Percentiles rank a stretch among this genome's conserved stretches.
Evolutionary conservation across 2,888 invertebrate genomes (phyloP).

Genomic region (Caenorhabditis sp.): DNA sequence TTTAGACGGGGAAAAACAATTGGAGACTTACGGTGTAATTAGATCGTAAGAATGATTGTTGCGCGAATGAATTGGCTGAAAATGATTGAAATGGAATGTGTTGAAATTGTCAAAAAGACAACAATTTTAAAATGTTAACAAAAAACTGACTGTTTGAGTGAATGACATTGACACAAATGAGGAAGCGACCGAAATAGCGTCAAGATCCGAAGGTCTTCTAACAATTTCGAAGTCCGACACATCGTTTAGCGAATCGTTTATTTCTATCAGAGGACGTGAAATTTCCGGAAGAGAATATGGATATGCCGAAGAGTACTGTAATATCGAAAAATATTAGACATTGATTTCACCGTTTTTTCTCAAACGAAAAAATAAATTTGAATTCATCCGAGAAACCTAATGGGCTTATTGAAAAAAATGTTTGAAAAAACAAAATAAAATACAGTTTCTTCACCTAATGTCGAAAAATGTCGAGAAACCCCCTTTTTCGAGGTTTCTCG

Average conservation of each 20-base stretch:
- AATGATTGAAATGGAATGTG: too few relatives aligned
- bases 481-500: too few relatives aligned
- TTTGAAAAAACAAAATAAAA: too few relatives aligned
- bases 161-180: constrained; percentile 17
- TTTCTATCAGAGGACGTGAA: constrained; percentile 12
- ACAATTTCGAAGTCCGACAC: not conserved
- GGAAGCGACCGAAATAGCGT: constrained; percentile 15
- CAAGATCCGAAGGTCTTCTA: constrained; percentile 7
- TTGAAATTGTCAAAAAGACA: not conserved
- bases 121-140: not conserved
- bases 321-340: too few relatives aligned
- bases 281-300: constrained; percentile 36
- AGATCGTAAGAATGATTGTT: not conserved
- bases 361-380: not conserved
- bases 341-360: too few relatives aligned
- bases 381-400: too few relatives aligned
- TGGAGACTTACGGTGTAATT: not conserved
- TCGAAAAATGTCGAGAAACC: too few relatives aligned
- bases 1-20: too few relatives aligned
- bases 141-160: constrained; percentile 19
- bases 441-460: too few relatives aligned
- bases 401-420: too few relatives aligned
- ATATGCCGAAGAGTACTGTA: constrained; percentile 24
- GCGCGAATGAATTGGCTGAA: constrained; percentile 21
- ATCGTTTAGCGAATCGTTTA: constrained; percentile 8